Evolutionary conservation across 2,797 vertebrate genomes (phyloP).

Genomic region (Acanthurus leucopareius): DNA sequence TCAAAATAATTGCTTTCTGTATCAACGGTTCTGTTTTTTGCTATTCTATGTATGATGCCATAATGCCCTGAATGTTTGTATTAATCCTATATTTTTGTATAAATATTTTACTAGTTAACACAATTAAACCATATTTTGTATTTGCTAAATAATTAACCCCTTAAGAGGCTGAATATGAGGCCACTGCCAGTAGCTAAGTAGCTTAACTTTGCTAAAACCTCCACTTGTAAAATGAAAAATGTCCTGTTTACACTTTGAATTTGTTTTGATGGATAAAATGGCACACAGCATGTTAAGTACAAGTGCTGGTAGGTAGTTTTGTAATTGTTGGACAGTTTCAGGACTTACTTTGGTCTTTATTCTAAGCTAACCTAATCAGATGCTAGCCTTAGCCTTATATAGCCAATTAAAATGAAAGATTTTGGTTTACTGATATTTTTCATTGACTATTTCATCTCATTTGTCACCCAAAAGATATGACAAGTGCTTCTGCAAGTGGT

Average conservation of each 20-base stretch:
- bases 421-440: no score
- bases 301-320: not conserved
- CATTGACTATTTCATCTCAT: not conserved
- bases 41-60: not conserved
- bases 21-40: no score
- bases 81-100: not conserved
- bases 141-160: no score
- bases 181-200: not conserved
- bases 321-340: not conserved
- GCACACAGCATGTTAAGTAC: no score
- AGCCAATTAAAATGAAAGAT: not conserved
- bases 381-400: not conserved
- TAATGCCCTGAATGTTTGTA: not conserved
- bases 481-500: not conserved
- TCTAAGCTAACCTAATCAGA: not conserved
- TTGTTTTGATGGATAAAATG: not conserved
- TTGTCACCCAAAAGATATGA: not conserved
- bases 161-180: not conserved
- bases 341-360: not conserved
- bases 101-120: not conserved
- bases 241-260: not conserved
- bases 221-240: not conserved
- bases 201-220: slow-evolving; percentile 1
- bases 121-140: not conserved
- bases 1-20: no score